Evolutionary conservation across 2,888 invertebrate species (phyloP).

Genomic region (Dorcus hopei): DNA sequence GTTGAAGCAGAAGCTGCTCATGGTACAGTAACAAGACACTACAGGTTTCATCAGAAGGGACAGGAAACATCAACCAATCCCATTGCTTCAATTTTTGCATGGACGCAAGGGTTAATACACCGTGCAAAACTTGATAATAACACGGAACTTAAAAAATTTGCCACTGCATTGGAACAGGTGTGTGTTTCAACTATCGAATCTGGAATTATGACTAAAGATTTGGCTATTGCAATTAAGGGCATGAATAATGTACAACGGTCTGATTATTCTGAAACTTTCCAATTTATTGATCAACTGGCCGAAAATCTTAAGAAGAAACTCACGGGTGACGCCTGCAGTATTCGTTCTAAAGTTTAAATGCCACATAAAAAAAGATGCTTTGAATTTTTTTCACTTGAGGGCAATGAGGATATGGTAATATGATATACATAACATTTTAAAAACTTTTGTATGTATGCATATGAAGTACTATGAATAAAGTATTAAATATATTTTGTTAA

Average conservation of each 20-base stretch:
- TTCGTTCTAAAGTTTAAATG: neutral
- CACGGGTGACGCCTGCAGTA: neutral
- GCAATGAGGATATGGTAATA: too few relatives aligned
- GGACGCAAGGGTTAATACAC: slow-evolving; percentile 92
- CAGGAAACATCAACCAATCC: slow-evolving; percentile 99
- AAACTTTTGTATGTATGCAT: too few relatives aligned
- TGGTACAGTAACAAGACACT: slow-evolving; percentile 94
- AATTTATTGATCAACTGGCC: slow-evolving; percentile 92
- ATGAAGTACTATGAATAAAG: too few relatives aligned
- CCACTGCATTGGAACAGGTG: slow-evolving; percentile 82
- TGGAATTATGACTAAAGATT: slow-evolving; percentile 96
- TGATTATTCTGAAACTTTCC: slow-evolving; percentile 96
- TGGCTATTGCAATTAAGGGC: slow-evolving; percentile 97
- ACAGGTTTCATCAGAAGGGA: slow-evolving; percentile 82
- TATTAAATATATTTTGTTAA: too few relatives aligned
- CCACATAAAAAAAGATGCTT: slow-evolving; percentile 1
- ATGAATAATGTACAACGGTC: slow-evolving; percentile 70
- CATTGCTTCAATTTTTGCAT: slow-evolving; percentile 98
- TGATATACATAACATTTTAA: too few relatives aligned
- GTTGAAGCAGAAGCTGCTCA: slow-evolving; percentile 98
- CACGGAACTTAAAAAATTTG: slow-evolving; percentile 69
- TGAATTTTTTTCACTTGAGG: too few relatives aligned
- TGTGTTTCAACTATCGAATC: slow-evolving; percentile 94
- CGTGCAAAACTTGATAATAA: slow-evolving; percentile 93
- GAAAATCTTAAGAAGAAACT: slow-evolving; percentile 76